Base-by-base conservation (phyloP, 2,113 vertebrate genomes). In the Scortum barcoo region DNA sequence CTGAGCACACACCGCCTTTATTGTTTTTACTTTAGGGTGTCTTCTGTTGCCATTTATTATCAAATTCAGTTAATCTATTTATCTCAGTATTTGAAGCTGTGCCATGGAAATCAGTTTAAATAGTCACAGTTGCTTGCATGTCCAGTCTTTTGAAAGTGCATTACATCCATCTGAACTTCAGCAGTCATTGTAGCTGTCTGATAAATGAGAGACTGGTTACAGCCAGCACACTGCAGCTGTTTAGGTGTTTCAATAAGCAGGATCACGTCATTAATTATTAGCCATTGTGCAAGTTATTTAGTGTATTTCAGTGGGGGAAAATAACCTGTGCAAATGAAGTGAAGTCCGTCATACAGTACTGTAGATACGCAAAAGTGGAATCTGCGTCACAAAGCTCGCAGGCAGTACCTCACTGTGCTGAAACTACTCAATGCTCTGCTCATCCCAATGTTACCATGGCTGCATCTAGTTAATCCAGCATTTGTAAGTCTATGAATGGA, bases 361-460 rank as follows among this genome's bases (percentile, higher is more conserved):
- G 71, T 58, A 62, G 84, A 83, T 65, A 89, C 72, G 85, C 84
- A 90, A 87, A 91, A 91, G 80, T 88, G 61, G 80, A 81, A 88
- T 85, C 73, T 93, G 92, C 91, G 91, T 93, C 91, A 93, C 79
- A 22, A 65, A 89, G 88, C 86, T 90, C 56, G 68, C 91, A 92
- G 84, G 86, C 91, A 87, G 81, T 80, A 72, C 71, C 90, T 89
- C 86, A 80, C 83, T 73, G 79, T 86, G 83, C 85, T 90, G 83
- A 90, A 89, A 92, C 72, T 84, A 83, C 84, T 90, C 89, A 83
- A 48, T 85, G 90, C 88, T 88, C 69, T 60, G 72, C 87, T 90
- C 88, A 82, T 89, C 78, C 66, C 74, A 63, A 92, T 66, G 92
- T 94, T 93, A 89, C 92, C 91, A 93, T 93, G 92, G 91, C 82